phyloP scores from a whole-genome alignment of 2,113 vertebrate species.

The Chlamydotis undulata region DNA sequence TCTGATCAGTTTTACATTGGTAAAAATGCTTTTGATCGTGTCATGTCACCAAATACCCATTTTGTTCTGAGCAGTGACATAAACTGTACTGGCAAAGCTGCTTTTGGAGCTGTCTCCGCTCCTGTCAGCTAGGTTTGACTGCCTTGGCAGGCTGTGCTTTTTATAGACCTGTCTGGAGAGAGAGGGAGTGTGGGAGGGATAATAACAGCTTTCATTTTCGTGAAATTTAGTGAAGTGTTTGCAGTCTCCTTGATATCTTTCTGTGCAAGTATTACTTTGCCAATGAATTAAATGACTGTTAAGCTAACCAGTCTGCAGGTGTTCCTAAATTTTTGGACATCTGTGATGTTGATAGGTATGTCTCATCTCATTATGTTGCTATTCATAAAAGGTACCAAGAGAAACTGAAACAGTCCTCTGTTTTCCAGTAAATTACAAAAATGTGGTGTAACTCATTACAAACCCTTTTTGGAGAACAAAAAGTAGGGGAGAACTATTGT shows the following conservation, averaged over 20 bases:
- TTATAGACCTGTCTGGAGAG: conserved; percentile 31
- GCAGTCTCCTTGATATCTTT: not conserved
- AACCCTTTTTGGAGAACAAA: not conserved
- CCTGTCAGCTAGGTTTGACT: not conserved
- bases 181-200: conserved; percentile 13
- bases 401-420: not conserved
- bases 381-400: not conserved
- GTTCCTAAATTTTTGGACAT: not conserved
- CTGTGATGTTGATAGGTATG: not conserved
- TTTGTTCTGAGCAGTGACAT: not conserved
- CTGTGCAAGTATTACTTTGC: not conserved
- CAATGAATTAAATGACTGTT: not conserved
- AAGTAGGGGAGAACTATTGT: not conserved
- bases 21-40: not conserved
- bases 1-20: not conserved
- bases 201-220: conserved; percentile 43
- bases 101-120: not conserved
- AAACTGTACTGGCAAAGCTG: not conserved
- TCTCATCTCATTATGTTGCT: not conserved
- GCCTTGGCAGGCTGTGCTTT: conserved; percentile 9
- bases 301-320: not conserved
- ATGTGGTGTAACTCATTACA: not conserved
- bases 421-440: not conserved
- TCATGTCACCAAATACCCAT: not conserved
- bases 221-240: conserved; percentile 29